Evolutionary conservation across 2,113 vertebrate genomes (phyloP).

Genomic region (Heterotis niloticus): DNA sequence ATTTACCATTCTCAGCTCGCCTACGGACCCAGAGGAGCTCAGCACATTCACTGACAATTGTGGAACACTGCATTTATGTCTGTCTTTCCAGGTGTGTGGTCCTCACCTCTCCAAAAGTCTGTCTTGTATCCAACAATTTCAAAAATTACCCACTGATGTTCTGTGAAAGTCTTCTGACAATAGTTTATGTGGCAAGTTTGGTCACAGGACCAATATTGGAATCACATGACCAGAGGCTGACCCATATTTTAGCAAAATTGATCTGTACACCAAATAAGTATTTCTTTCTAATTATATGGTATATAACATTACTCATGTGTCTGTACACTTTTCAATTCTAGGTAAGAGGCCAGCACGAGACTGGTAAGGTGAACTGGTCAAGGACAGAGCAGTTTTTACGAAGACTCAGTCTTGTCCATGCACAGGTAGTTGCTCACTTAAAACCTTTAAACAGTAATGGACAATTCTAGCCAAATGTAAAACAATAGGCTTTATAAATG

Average conservation of each 20-base stretch:
- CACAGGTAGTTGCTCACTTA: conserved; percentile 56
- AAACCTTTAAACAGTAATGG: neutral
- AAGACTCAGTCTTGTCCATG: conserved; percentile 62
- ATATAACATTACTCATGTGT: neutral
- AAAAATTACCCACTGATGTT: neutral
- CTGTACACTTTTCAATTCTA: conserved; percentile 36
- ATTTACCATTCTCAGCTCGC: conserved; percentile 2
- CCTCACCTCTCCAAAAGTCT: neutral
- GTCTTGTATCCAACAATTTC: neutral
- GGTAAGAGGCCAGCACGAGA: conserved; percentile 48
- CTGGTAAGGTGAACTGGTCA: conserved; percentile 42
- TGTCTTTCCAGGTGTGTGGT: conserved; percentile 52
- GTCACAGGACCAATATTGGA: neutral
- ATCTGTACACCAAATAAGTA: too few relatives aligned
- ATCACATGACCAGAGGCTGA: neutral
- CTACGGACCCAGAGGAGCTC: conserved; percentile 54
- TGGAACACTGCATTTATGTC: conserved; percentile 46
- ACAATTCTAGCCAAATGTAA: neutral
- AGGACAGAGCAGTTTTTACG: conserved; percentile 61
- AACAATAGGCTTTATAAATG: neutral
- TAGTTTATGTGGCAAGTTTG: neutral
- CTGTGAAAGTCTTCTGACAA: neutral
- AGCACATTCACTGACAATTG: conserved; percentile 45
- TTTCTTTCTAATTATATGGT: neutral
- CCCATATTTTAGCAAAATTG: neutral